Evolutionary conservation across 2,113 vertebrate species (phyloP), one percentile per base, ranked within the genome.

Genomic region (Gambusia holbrooki): DNA sequence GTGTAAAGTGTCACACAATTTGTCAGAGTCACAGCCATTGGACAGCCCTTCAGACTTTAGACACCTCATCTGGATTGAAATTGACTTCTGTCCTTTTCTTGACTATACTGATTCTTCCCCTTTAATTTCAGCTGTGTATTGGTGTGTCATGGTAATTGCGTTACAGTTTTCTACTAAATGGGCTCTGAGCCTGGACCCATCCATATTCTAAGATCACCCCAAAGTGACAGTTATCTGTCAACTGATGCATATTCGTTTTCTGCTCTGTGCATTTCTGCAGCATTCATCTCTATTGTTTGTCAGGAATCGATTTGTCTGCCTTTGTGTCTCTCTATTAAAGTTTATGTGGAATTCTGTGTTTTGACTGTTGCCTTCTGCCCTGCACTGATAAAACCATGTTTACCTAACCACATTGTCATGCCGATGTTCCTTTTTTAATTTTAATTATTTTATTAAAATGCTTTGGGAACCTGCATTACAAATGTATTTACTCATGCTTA

Each of bases 151-250:
- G 86, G 77, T 90, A 92, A 93, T 93, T 81, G 13, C 75, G 77
- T 89, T 92, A 87, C 74, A 89, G 92, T 84, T 91, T 90, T 93
- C 89, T 91, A 89, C 79, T 83, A 91, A 94, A 91, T 89, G 67
- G 69, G 76, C 42, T 28, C 63, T 7, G 69, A 76, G 74, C 70
- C 77, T 25, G 61, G 74, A 22, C 75, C 83, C 90, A 93, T 93
- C 92, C 81, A 85, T 93, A 87, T 80, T 88, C 74, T 70, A 74
- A 79, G 77, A 83, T 87, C 83, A 76, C 85, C 82, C 79, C 79
- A 79, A 79, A 84, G 69, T 76, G 81, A 60, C 76, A 83, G 91
- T 84, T 82, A 93, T 93, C 91, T 92, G 78, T 88, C 82, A 82
- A 78, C 42, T 72, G 84, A 92, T 93, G 92, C 79, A 91, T 92